Percentiles rank a stretch among this genome's conserved stretches.
Conservation (phyloP, 2,113 vertebrate species). For the Cavia porcellus region DNA sequence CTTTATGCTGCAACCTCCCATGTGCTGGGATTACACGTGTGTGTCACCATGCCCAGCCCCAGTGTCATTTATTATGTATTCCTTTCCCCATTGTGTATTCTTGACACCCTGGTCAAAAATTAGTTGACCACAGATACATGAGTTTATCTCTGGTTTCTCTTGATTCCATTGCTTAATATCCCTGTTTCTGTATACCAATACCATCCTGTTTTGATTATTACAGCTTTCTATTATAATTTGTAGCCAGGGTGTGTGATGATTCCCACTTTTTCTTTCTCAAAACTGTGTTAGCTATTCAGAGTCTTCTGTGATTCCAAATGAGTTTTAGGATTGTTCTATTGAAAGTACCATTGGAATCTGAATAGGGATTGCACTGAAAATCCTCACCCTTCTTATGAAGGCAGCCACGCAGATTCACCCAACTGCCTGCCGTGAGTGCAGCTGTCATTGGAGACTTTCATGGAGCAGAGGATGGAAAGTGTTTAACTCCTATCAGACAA, state of each 20-base stretch:
- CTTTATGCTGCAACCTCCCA: not conserved
- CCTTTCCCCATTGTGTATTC: not conserved
- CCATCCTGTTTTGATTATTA: not conserved
- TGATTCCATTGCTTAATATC: not conserved
- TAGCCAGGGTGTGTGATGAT: not conserved
- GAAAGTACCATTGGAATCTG: not conserved
- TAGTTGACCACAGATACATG: not conserved
- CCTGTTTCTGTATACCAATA: not conserved
- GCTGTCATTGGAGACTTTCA: not conserved
- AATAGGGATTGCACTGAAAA: not conserved
- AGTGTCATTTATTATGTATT: not conserved
- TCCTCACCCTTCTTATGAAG: not conserved
- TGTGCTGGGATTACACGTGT: not conserved
- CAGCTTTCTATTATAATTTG: not conserved
- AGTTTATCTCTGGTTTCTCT: not conserved
- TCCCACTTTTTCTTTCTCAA: not conserved
- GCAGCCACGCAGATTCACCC: not conserved
- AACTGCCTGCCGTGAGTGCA: fast-evolving
- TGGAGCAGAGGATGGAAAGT: not conserved
- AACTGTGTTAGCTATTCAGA: not conserved
- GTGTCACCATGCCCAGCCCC: not conserved
- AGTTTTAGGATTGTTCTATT: not conserved
- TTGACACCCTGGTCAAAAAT: not conserved
- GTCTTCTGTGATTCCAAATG: not conserved
- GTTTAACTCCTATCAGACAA: not conserved